Base-by-base conservation (phyloP, 37 sponge, comb jelly and placozoan species). In the Corticium candelabrum region DNA sequence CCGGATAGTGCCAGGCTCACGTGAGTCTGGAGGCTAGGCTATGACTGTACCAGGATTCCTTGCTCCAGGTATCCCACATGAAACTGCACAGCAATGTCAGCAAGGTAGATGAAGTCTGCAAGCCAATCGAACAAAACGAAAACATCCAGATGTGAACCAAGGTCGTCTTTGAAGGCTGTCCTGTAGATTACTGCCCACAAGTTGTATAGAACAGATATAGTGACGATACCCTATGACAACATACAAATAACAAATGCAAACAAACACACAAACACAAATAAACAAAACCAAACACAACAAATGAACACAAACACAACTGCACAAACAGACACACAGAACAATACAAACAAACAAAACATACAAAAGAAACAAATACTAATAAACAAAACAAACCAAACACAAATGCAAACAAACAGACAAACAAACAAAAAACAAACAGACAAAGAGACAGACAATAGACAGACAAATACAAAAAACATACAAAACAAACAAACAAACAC, bases 41-140 rank as follows among this genome's bases (percentile, higher is more conserved):
- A n/a, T n/a, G n/a, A n/a, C n/a, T n/a, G n/a, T n/a, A 70, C 92
- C 40, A 89, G 40, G 41, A 90, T 40, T 2, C 98, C 98, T 1
- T 91, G 83, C 30, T 90, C 91, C 68, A 97, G 77, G 78, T 89
- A 91, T 38, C 92, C 90, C 38, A 90, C 90, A 39, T 83, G 79
- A 57, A 87, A 83, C 68, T 96, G 96, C 3, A 96, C 69, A 0
- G 83, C 41, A 75, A 90, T 93, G 75, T 96, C 97, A 29, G 86
- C 43, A 27, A 90, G 40, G 77, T 93, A 96, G 77, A 93, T 80
- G 15, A 82, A 32, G 77, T 96, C 97, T 0, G 91, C 80, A 1
- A 78, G 39, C 57, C 85, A 84, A 82, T 96, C 97, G 27, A 93
- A 75, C 37, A 78, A 41, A 57, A 87, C 4, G 35, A 70, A 70